These are phyloP conservation scores for Odontomyia ornata DNA, from an alignment of 2,888 invertebrate genomes.

Conservation along the genomic window DNA sequence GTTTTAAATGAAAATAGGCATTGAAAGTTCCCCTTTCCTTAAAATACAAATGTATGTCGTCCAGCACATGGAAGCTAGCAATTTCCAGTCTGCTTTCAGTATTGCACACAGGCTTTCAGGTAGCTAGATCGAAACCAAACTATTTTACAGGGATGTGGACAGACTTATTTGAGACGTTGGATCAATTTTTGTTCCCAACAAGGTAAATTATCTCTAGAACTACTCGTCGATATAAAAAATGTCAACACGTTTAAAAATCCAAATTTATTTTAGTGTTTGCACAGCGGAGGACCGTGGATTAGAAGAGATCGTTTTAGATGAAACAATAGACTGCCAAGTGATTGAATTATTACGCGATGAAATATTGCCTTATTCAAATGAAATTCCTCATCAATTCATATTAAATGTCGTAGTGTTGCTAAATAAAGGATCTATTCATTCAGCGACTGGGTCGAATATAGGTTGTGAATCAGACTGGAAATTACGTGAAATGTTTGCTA, in stretches of 20 bases:
- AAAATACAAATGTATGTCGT: slow-evolving; percentile 83
- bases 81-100: slow-evolving; percentile 80
- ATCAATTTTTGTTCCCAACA: slow-evolving; percentile 90
- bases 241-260: not conserved
- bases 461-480: slow-evolving; percentile 81
- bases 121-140: slow-evolving; percentile 81
- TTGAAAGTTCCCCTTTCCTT: slow-evolving; percentile 78
- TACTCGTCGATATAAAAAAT: not conserved
- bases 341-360: slow-evolving; percentile 83
- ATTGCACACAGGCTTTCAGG: slow-evolving; percentile 84
- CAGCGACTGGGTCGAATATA: slow-evolving; percentile 72
- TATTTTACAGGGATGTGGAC: slow-evolving; percentile 85
- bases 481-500: slow-evolving; percentile 93
- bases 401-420: slow-evolving; percentile 83
- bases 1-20: slow-evolving; percentile 63
- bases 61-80: slow-evolving; percentile 84
- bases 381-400: slow-evolving; percentile 82
- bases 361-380: slow-evolving; percentile 80
- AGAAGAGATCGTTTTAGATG: slow-evolving; percentile 72
- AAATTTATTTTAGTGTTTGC: slow-evolving; percentile 66
- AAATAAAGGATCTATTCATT: slow-evolving; percentile 87
- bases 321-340: slow-evolving; percentile 83
- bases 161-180: slow-evolving; percentile 83
- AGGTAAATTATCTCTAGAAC: too few relatives aligned
- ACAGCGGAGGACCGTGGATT: slow-evolving; percentile 69